Evolutionary conservation across 2,888 invertebrate species (phyloP), one percentile per base, ranked within the genome.

Genomic region (Pyralis farinalis): DNA sequence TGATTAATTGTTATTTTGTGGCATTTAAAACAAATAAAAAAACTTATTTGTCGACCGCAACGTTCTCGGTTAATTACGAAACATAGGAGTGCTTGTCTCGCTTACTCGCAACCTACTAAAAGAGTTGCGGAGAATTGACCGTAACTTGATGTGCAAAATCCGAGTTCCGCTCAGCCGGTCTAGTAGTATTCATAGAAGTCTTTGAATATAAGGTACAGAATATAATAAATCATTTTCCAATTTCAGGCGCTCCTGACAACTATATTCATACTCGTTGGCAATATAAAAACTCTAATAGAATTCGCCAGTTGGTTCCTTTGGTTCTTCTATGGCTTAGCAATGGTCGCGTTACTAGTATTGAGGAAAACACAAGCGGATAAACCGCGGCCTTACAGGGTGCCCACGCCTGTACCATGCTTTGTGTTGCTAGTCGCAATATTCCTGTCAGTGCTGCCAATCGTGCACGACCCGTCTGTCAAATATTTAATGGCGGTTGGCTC

Each of bases 261-360:
- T 28, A 54, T 93, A 32, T 95, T 95, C 72, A 93, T 96, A 36
- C 60, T 93, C 33, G 90, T 93, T 16, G 95, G 95, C 40, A 92
- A 95, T 72, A 95, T 96, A 43, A 89, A 90, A 35, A 91, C 92
- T 1, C 86, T 97, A 8, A 96, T 97, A 51, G 94, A 96, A 59
- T 95, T 96, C 69, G 95, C 95, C 31, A 96, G 95, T 71, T 96
- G 96, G 87, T 91, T 96, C 47, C 93, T 95, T 12, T 97, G 96
- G 96, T 91, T 96, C 46, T 96, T 96, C 80, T 97, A 96, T 71
- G 96, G 96, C 0, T 75, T 93, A 0, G 95, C 96, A 0, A 95
- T 96, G 94, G 90, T 94, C 0, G 93, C 96, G 0, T 81, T 97
- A 10, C 72, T 97, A 25, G 91, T 95, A 0, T 81, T 97, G 60